Conservation (phyloP, 2,113 vertebrate species). For the Anarrhichthys ocellatus region DNA sequence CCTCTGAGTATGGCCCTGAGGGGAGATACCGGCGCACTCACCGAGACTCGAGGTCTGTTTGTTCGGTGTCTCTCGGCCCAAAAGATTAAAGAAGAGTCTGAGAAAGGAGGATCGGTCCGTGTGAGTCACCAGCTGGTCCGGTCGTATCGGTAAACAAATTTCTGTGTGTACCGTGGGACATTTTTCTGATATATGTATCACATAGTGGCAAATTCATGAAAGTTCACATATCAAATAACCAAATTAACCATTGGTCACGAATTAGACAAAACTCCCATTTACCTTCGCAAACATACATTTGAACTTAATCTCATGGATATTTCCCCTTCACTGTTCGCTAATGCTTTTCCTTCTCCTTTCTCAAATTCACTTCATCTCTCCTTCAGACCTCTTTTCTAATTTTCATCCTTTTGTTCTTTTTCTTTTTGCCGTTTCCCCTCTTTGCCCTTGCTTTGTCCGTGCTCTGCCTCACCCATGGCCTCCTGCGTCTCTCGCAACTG, state of each 20-base stretch:
- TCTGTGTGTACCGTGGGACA: neutral
- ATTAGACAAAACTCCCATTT: neutral
- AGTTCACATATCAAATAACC: neutral
- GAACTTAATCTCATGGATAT: neutral
- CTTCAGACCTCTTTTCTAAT: neutral
- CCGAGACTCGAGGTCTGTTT: conserved; percentile 30
- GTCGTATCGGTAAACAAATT: conserved; percentile 23
- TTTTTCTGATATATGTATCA: neutral
- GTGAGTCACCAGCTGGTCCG: conserved; percentile 35
- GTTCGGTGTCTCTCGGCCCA: conserved; percentile 15
- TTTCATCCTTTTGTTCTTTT: conserved; percentile 6
- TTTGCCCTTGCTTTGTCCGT: conserved; percentile 54
- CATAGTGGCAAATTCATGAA: neutral
- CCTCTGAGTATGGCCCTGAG: neutral
- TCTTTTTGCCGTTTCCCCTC: conserved; percentile 30
- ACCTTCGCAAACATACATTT: neutral
- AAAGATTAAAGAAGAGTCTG: conserved; percentile 15
- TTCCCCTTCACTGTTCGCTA: neutral
- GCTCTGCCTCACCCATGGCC: conserved; percentile 20
- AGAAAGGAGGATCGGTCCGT: conserved; percentile 11
- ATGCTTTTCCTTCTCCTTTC: neutral
- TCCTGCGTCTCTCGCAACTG: conserved; percentile 25
- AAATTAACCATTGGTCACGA: neutral
- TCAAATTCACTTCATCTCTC: neutral
- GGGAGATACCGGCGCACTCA: conserved; percentile 14